Evolutionary conservation across 1,140 invertebrate species (phyloP).

Genomic region (Leptinotarsa lineolata): DNA sequence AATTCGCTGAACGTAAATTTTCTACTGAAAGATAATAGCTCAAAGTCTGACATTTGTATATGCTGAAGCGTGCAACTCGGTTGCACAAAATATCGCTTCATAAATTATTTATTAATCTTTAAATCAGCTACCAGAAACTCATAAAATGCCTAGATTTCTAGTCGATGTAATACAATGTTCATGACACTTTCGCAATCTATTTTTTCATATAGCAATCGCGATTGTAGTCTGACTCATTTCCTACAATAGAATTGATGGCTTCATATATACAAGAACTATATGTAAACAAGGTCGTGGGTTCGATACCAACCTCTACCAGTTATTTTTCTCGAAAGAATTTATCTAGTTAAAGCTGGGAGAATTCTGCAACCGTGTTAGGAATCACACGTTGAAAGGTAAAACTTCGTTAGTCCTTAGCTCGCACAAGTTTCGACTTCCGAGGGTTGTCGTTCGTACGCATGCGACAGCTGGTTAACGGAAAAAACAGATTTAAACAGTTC

Average conservation of each 20-base stretch:
- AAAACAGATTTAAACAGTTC: no score
- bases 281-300: no score
- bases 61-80: neutral
- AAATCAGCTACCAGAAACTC: constrained; percentile 3
- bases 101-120: constrained; percentile 7
- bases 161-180: neutral
- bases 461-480: no score
- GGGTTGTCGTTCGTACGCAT: no score
- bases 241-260: neutral
- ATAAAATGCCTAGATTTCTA: neutral
- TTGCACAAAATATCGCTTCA: neutral
- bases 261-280: no score
- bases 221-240: neutral
- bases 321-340: no score
- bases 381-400: no score
- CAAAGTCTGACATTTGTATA: constrained; percentile 1
- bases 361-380: no score
- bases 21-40: neutral
- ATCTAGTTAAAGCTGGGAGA: no score
- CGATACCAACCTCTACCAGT: no score
- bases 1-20: neutral
- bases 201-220: neutral
- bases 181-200: neutral
- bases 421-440: no score
- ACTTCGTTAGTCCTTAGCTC: no score